Percentiles rank a stretch among this genome's conserved stretches.
These are phyloP conservation scores for Papilio protenor DNA, from an alignment of 2,888 invertebrate species.

Conservation along the genomic window DNA sequence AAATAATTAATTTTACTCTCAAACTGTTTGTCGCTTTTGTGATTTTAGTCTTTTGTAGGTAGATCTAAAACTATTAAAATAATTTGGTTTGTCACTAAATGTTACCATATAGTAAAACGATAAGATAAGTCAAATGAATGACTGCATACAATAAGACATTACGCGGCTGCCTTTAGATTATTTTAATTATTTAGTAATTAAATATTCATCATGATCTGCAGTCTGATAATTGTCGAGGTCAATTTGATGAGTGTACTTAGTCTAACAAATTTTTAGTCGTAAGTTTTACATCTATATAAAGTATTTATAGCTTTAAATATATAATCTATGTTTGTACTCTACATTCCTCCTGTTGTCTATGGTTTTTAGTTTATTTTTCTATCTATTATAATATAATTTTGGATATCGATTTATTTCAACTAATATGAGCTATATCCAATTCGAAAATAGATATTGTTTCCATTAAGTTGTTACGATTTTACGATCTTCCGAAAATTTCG, in stretches of 20 bases:
- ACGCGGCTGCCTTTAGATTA: neutral
- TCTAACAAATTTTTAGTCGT: slow-evolving; percentile 21
- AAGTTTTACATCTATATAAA: slow-evolving; percentile 26
- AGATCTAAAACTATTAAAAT: neutral
- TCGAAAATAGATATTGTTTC: neutral
- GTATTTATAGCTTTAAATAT: slow-evolving; percentile 40
- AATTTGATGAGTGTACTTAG: slow-evolving; percentile 31
- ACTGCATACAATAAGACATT: neutral
- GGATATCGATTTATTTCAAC: neutral
- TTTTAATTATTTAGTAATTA: neutral
- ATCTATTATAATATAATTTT: neutral
- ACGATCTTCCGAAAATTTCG: too few species aligned
- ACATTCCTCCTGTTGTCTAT: slow-evolving; percentile 22
- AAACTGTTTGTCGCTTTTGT: neutral
- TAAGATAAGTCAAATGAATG: too few species aligned
- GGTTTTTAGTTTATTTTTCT: neutral
- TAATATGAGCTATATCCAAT: too few species aligned
- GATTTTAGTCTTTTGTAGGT: neutral
- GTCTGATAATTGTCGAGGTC: slow-evolving; percentile 25
- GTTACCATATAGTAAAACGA: slow-evolving; percentile 15
- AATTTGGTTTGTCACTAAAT: neutral
- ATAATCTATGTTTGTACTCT: neutral
- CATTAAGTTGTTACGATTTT: neutral
- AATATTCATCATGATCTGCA: neutral
- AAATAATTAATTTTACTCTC: neutral